Base-by-base conservation (phyloP, 1,140 invertebrate species). In the Gryon sp. region DNA sequence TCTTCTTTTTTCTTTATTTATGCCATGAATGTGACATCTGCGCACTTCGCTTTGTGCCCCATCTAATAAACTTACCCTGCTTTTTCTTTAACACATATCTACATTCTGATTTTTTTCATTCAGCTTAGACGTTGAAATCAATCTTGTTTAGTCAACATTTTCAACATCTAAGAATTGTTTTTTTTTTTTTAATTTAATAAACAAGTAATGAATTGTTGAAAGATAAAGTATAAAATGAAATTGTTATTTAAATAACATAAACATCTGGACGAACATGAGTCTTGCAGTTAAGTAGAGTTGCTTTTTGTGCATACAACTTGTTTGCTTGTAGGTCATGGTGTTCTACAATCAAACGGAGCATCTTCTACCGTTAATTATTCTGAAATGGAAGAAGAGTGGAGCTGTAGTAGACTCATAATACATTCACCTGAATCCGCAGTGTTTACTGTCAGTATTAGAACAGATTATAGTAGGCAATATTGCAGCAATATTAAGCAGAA, bases 331-430 rank as follows among this genome's bases (percentile, higher is more conserved):
- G 68, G 68, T 72, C 68, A 62, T 62, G 68, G 55, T 53, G 55
- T 62, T 55, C 38, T 53, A 72, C 68, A 62, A 72, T 72, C 40
- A 62, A 62, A 38, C 55, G 46, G 55, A 70, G 55, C 66, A 53
- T 62, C 66, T 46, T 60, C 55, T 70, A 70, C 66, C 45, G 66
- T 70, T 69, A 69, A 69, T 69, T 69, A 69, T 59, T 69, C 53
- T 34, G 32, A 43, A 43, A 45, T 34, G 14, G 36, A 59, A 59
- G 32, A 57, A 57, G 43, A 34, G 38, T 41, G 24, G 46, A 65
- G 7, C 8, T 14, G 24, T 5, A n/a, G 32, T 34, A 52, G 16
- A 24, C 50, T 66, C 40, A 68, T 57, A 55, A 57, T 22, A 48
- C 30, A 57, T 68, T 57, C 52, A 46, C 63, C 40, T 55, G 20